These are phyloP conservation scores for Alviniconcha strummeri DNA, from an alignment of 2,888 invertebrate genomes.

Conservation along the genomic window DNA sequence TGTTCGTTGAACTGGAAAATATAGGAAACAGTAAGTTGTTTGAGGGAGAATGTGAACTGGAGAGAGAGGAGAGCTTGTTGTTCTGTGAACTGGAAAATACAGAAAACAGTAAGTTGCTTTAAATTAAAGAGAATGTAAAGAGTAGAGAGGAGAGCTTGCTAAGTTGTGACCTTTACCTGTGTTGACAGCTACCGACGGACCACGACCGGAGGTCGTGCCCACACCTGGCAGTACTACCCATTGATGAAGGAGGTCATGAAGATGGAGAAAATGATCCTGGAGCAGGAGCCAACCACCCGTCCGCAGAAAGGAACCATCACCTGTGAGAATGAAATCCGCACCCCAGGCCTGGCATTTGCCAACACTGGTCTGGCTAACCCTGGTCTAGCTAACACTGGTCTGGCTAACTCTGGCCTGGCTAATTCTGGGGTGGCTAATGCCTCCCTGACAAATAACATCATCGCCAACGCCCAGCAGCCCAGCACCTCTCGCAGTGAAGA, in stretches of 20 bases:
- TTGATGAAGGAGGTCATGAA: conserved; percentile 33
- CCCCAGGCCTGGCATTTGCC: neutral
- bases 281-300: conserved; percentile 26
- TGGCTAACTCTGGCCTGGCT: neutral
- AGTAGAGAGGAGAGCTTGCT: too few species aligned
- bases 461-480: conserved; percentile 1
- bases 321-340: conserved; percentile 13
- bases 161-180: neutral
- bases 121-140: too few species aligned
- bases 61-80: too few species aligned
- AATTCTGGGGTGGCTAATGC: neutral
- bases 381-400: neutral
- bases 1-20: too few species aligned
- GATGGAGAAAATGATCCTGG: conserved; percentile 32
- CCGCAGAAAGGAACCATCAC: conserved; percentile 29
- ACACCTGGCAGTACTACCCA: conserved; percentile 30
- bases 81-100: too few species aligned
- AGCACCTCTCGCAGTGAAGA: conserved; percentile 9
- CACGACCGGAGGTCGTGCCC: conserved; percentile 10
- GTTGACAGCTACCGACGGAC: conserved; percentile 24
- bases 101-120: too few species aligned
- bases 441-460: neutral
- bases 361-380: neutral
- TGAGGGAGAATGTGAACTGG: too few species aligned
- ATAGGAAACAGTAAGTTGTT: too few species aligned